These are phyloP conservation scores for Synergus umbraculus DNA, from an alignment of 2,888 invertebrate genomes.

Conservation along the genomic window DNA sequence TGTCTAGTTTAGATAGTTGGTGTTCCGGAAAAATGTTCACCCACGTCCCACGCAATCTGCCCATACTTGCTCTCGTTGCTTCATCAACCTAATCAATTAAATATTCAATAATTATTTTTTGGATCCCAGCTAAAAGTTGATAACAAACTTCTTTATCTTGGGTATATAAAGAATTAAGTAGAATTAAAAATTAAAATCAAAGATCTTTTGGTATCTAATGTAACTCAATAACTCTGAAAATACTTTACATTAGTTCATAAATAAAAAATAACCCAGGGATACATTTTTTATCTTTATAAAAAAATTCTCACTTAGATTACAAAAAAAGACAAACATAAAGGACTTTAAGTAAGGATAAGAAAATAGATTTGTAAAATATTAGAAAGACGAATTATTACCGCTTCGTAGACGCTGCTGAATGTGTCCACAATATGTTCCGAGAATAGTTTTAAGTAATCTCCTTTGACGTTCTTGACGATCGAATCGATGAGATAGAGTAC, in stretches of 20 bases:
- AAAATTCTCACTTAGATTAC: neutral
- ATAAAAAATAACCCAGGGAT: neutral
- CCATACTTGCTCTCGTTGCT: slow-evolving; percentile 93
- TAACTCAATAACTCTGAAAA: neutral
- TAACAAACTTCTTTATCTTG: neutral
- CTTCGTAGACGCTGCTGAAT: slow-evolving; percentile 96
- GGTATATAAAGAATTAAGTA: too few relatives aligned
- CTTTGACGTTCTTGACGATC: slow-evolving; percentile 97
- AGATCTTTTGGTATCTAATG: too few relatives aligned
- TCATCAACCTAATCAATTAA: slow-evolving; percentile 89
- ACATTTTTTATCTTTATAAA: neutral
- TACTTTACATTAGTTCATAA: neutral
- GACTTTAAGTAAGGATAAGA: slow-evolving; percentile 9
- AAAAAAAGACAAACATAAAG: neutral
- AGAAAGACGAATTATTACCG: slow-evolving; percentile 80
- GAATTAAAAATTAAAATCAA: too few relatives aligned
- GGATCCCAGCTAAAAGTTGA: neutral
- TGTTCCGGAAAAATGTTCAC: slow-evolving; percentile 92
- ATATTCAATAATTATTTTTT: neutral
- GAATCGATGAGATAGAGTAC: slow-evolving; percentile 99
- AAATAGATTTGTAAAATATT: slow-evolving; percentile 18
- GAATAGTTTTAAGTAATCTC: slow-evolving; percentile 92
- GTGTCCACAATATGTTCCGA: slow-evolving; percentile 94
- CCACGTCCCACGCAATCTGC: slow-evolving; percentile 97
- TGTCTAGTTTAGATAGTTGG: slow-evolving; percentile 93